Conservation (phyloP, 2,888 invertebrate species). For the Agriopis marginaria region DNA sequence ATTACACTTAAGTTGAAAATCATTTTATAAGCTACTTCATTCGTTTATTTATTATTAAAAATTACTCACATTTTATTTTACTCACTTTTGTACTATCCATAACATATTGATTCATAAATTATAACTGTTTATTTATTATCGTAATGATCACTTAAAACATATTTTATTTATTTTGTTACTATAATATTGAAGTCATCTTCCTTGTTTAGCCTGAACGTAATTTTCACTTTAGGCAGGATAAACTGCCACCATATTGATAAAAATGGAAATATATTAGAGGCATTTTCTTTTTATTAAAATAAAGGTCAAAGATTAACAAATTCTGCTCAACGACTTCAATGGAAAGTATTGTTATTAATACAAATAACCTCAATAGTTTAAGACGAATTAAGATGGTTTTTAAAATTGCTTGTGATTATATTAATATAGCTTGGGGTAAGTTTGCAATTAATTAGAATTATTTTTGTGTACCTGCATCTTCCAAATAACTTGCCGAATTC, state of each 20-base stretch:
- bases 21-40: neutral
- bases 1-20: constrained; percentile 17
- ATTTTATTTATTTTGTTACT: neutral
- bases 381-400: neutral
- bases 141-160: neutral
- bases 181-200: neutral
- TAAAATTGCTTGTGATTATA: neutral
- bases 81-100: neutral
- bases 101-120: neutral
- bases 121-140: neutral
- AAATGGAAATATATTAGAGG: constrained; percentile 15
- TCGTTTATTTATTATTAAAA: neutral
- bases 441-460: neutral
- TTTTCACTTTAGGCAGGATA: constrained; percentile 18
- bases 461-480: neutral
- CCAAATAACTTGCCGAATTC: neutral
- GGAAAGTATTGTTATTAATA: neutral
- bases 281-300: constrained; percentile 12
- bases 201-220: constrained; percentile 14
- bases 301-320: constrained; percentile 6
- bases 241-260: constrained; percentile 20
- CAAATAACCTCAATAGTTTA: neutral
- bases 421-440: neutral
- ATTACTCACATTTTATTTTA: too few relatives aligned
- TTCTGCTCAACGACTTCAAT: constrained; percentile 3